Evolutionary conservation across 2,113 vertebrate genomes (phyloP).

Genomic region (human): DNA sequence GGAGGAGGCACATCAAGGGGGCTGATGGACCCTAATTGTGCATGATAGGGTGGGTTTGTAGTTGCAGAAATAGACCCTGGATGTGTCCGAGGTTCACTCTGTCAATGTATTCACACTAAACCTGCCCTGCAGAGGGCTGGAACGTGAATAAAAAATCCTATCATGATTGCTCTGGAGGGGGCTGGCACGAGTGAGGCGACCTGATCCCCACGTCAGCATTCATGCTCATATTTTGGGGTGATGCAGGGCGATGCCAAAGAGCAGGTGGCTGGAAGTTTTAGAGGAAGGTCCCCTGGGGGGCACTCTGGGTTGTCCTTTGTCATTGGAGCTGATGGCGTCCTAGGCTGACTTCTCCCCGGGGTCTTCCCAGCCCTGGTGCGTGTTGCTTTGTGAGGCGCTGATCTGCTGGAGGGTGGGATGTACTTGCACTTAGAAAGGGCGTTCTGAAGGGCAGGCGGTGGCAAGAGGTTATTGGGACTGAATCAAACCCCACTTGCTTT

Average conservation of each 20-base stretch:
- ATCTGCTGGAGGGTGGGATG: fast-evolving
- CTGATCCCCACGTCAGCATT: neutral
- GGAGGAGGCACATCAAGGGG: fast-evolving
- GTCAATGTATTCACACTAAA: neutral
- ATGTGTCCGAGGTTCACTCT: neutral
- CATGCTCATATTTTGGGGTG: neutral
- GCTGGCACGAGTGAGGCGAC: fast-evolving
- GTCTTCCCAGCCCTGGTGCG: fast-evolving
- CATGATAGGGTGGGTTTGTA: fast-evolving
- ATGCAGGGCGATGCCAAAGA: neutral
- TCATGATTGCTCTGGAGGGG: neutral
- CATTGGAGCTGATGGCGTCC: fast-evolving
- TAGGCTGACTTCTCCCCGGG: fast-evolving
- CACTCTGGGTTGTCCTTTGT: no score
- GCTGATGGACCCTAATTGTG: fast-evolving
- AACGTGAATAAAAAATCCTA: no score
- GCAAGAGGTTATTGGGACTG: neutral
- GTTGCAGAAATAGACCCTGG: neutral
- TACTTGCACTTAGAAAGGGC: neutral
- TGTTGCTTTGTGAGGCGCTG: neutral
- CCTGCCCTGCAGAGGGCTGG: neutral
- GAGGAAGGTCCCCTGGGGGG: neutral
- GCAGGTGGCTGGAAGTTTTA: neutral
- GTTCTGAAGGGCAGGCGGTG: fast-evolving
- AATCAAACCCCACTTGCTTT: neutral